A percentile compares a stretch with the other conserved stretches of the same genome.
These are phyloP conservation scores for Cinclus mexicanus DNA, from an alignment of 2,113 vertebrate species.

Conservation along the genomic window DNA sequence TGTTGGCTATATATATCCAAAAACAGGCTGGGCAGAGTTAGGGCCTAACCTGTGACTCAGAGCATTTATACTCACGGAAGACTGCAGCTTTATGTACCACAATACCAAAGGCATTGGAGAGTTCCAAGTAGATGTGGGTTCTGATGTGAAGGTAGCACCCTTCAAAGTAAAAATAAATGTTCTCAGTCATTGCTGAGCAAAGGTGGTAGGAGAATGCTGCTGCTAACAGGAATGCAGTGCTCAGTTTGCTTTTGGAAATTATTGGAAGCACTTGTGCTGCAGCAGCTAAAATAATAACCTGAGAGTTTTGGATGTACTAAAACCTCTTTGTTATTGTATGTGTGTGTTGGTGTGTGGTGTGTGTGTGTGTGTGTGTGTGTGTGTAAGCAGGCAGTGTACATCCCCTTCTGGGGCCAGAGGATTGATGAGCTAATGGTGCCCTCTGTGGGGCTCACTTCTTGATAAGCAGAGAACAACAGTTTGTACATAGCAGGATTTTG, in stretches of 20 bases:
- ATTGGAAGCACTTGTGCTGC: neutral
- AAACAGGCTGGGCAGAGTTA: neutral
- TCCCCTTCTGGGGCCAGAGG: neutral
- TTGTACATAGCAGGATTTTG: neutral
- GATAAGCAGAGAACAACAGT: neutral
- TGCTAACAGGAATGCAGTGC: neutral
- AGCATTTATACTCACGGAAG: neutral
- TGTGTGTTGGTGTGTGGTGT: neutral
- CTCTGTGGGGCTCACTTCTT: neutral
- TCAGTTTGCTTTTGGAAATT: neutral
- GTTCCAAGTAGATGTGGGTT: neutral
- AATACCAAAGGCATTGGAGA: neutral
- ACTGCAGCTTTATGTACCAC: neutral
- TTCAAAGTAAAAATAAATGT: neutral
- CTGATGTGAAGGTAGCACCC: neutral
- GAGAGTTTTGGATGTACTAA: neutral
- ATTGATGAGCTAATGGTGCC: neutral
- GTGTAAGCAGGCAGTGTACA: neutral
- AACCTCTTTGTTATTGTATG: neutral
- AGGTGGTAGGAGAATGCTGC: neutral
- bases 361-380: neutral
- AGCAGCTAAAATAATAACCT: constrained; percentile 4
- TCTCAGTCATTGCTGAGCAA: neutral
- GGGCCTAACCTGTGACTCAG: neutral
- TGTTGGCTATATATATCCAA: neutral